phyloP scores from a whole-genome alignment of 2,888 invertebrate genomes.

The Campoplex nolae region DNA sequence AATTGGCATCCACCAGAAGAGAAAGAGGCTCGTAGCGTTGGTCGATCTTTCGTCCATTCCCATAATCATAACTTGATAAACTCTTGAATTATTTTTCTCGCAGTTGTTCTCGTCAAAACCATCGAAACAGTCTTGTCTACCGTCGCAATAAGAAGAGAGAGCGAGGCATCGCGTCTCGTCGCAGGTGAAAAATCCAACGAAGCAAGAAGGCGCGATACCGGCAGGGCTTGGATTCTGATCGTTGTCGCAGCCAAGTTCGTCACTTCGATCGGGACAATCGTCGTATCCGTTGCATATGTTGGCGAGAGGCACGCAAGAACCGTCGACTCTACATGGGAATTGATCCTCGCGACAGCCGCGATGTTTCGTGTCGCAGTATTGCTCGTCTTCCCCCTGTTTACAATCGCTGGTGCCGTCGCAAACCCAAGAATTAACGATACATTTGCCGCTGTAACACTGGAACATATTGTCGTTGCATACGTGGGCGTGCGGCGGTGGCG shows the following conservation, averaged over 20 bases:
- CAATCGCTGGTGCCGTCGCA: constrained; percentile 88
- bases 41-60: constrained; percentile 88
- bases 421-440: constrained; percentile 87
- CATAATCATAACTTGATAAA: constrained; percentile 86
- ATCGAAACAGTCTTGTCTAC: constrained; percentile 90
- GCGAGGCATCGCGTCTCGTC: constrained; percentile 88
- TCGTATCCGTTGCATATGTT: constrained; percentile 85
- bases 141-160: constrained; percentile 88
- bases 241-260: constrained; percentile 85
- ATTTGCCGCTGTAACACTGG: constrained; percentile 86
- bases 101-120: constrained; percentile 91
- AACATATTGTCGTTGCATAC: constrained; percentile 87
- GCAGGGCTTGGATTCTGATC: constrained; percentile 80
- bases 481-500: constrained; percentile 58
- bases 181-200: constrained; percentile 86
- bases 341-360: constrained; percentile 83
- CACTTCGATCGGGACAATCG: constrained; percentile 87
- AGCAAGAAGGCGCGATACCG: constrained; percentile 84
- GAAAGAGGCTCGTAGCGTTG: constrained; percentile 87
- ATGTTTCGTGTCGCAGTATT: constrained; percentile 82
- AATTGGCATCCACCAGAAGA: constrained; percentile 88
- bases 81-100: constrained; percentile 83
- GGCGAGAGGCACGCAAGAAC: constrained; percentile 86
- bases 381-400: constrained; percentile 87
- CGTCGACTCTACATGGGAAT: constrained; percentile 88